Evolutionary conservation across 2,888 invertebrate genomes (phyloP), one percentile per base, ranked within the genome.

Genomic region (Lamellibrachia columna): DNA sequence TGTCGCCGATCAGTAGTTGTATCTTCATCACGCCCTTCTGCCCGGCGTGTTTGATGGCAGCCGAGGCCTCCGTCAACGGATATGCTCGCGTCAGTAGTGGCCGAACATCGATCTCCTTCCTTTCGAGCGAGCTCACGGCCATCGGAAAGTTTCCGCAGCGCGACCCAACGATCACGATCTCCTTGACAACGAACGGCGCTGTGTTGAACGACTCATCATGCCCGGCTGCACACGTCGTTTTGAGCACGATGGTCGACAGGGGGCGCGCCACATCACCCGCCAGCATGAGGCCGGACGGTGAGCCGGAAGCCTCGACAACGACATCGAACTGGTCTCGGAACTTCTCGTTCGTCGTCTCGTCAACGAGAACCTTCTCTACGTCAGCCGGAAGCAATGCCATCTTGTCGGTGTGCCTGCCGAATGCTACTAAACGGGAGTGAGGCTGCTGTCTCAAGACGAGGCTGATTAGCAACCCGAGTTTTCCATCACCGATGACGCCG

Each of bases 401-500:
- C 53, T 94, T 94, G 7, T 92, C 90, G 7, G 6, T 15, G 90
- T 93, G 93, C 90, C 55, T 92, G 11, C 94, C 94, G 92, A 94
- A 93, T 9, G 92, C 8, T 7, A 90, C 90, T 3, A 93, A 58
- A 7, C 55, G n/a, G 4, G 75, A 52, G 53, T 53, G 53, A 52
- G 53, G 52, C 53, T 53, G 40, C 15, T 75, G 53, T 40, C 58
- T 28, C 52, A 94, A 52, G 3, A 93, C 94, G 55, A 93, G 40
- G 7, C 93, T 90, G 52, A 94, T 94, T 22, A 94, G 92, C 28
- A 93, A 90, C 3, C 94, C 94, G 11, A 94, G 93, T 60, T 94
- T 94, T 22, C 94, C 94, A 92, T 94, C 94, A 7, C 94, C 94
- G 11, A 94, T 93, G 8, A 94, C 91, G 8, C 93, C 93, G 9